Conservation (phyloP, 2,113 vertebrate genomes). For the Tychaedon coryphoeus region DNA sequence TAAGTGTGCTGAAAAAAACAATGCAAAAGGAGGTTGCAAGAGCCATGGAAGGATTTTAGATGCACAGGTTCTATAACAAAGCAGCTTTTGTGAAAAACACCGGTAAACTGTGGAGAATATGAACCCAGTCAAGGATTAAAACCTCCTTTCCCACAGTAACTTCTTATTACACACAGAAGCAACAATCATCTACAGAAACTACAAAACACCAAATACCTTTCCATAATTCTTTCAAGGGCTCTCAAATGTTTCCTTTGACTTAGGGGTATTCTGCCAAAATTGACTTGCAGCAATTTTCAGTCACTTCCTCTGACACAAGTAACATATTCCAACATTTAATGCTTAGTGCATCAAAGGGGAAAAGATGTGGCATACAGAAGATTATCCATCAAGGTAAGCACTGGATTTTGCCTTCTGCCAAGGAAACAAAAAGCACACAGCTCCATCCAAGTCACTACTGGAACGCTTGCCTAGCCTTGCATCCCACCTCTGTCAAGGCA, state of each 20-base stretch:
- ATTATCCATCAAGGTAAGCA: not conserved
- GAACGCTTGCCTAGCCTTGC: not conserved
- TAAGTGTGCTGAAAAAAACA: not conserved
- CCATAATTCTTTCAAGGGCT: not conserved
- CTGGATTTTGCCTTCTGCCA: not conserved
- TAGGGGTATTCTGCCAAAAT: not conserved
- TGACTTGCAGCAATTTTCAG: not conserved
- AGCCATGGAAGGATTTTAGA: not conserved
- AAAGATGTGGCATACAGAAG: not conserved
- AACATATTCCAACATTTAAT: not conserved
- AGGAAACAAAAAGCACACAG: not conserved
- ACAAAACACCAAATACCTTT: not conserved
- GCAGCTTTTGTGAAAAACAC: not conserved
- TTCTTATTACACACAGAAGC: not conserved
- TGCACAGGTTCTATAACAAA: not conserved
- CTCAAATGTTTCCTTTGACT: not conserved
- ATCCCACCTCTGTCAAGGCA: not conserved
- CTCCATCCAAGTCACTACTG: not conserved
- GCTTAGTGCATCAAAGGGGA: not conserved
- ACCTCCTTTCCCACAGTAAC: not conserved
- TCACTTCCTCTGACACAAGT: not conserved
- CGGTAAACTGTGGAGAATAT: not conserved
- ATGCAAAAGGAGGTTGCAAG: not conserved
- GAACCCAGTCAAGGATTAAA: not conserved
- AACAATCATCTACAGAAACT: not conserved